A percentile compares a stretch with the other conserved stretches of the same genome.
Evolutionary conservation across 2,113 vertebrate species (phyloP).

Genomic region (Hypanus sabinus): DNA sequence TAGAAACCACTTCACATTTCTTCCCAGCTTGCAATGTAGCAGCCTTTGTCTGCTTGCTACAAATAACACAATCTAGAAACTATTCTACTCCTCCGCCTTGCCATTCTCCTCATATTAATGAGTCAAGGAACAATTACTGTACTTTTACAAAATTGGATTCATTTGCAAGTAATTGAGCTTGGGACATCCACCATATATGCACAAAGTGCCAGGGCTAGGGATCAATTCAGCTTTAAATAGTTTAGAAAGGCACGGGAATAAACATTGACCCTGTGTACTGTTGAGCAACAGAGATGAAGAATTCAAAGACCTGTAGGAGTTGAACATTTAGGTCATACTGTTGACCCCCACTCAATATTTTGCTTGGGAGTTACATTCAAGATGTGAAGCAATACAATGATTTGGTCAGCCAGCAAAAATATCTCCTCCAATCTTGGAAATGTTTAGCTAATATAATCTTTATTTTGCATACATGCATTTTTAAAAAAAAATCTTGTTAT

Average conservation of each 20-base stretch:
- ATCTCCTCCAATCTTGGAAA: too few species aligned
- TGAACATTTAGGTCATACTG: neutral
- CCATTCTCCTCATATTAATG: constrained; percentile 12
- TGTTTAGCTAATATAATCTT: too few species aligned
- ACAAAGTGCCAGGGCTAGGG: neutral
- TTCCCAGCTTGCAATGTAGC: neutral
- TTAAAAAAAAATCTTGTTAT: too few species aligned
- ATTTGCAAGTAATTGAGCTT: neutral
- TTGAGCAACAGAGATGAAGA: neutral
- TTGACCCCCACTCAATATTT: neutral
- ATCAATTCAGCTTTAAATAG: neutral
- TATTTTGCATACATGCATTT: too few species aligned
- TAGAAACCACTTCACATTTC: neutral
- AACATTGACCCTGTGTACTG: neutral
- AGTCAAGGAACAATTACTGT: neutral
- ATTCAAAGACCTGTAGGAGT: neutral
- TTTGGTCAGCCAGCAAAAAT: neutral
- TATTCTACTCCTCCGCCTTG: neutral
- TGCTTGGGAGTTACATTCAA: neutral
- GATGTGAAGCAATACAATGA: neutral
- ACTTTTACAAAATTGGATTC: neutral
- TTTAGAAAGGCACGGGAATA: neutral
- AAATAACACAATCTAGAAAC: neutral
- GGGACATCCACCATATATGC: neutral
- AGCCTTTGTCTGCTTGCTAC: neutral